Percentiles rank a stretch among this genome's conserved stretches.
Conservation (phyloP, 2,888 invertebrate species). For the Harpalus rubripes region DNA sequence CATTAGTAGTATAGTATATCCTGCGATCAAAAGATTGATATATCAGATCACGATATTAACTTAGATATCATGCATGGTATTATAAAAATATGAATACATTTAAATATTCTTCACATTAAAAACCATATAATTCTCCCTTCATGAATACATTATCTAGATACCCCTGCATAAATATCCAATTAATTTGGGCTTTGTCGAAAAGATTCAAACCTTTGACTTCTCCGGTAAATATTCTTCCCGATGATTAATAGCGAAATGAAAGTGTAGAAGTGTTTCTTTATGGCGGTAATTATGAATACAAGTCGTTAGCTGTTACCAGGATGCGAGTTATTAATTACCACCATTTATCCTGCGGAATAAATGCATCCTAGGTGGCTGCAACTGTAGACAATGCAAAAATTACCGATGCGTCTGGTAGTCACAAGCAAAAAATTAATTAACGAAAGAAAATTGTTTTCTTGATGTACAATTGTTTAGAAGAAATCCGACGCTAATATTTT, state of each 20-base stretch:
- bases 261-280: constrained; percentile 67
- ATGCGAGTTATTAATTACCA: constrained; percentile 62
- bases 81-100: constrained; percentile 16
- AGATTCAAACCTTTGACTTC: background rate
- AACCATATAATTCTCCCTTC: background rate
- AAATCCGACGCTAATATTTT: background rate
- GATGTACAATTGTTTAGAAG: constrained; percentile 6
- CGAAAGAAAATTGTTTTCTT: constrained; percentile 11
- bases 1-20: too few species aligned
- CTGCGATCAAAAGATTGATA: background rate
- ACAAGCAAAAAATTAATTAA: constrained; percentile 23
- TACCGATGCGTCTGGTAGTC: background rate
- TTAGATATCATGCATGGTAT: constrained; percentile 4
- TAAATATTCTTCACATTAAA: constrained; percentile 5
- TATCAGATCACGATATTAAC: background rate
- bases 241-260: constrained; percentile 60
- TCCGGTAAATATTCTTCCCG: constrained; percentile 5
- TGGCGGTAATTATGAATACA: constrained; percentile 63
- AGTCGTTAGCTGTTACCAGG: constrained; percentile 63
- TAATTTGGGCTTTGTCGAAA: constrained; percentile 15
- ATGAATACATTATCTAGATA: background rate
- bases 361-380: constrained; percentile 66
- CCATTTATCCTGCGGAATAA: constrained; percentile 56
- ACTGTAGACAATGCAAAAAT: constrained; percentile 44
- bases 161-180: constrained; percentile 19